Base-by-base conservation (phyloP, 37 sponge, comb jelly and placozoan species). In the Aplysina aerophoba region DNA sequence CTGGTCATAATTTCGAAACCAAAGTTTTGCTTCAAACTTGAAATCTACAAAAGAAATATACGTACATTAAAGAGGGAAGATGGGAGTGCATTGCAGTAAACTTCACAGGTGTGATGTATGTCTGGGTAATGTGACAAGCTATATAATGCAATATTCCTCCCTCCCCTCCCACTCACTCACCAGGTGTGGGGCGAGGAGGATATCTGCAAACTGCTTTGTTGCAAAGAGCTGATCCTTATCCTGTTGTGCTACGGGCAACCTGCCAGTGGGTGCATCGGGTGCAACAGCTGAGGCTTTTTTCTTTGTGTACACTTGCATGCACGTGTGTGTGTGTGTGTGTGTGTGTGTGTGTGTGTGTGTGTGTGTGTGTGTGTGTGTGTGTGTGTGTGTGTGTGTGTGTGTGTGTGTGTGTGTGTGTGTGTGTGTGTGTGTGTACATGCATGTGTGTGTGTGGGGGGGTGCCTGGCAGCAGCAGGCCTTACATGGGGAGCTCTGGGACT, bases 301-400 rank as follows among this genome's bases (percentile, higher is more conserved):
- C 20, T 37, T 34, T 77, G 14, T 82, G 28, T 28, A 33, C n/a
- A 39, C 25, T 16, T 82, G 39, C 34, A 40, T 61, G 35, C 34
- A 22, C n/a, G 39, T 27, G 39, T 62, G 67, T 82, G 44, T 63
- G 83, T 82, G 65, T 82, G 63, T 82, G 65, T 82, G 63, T 62
- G 34, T 82, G 63, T 82, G 81, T 80, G 81, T 54, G 58, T 54
- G 81, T 80, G 81, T 80, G 83, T 82, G 65, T 82, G 65, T 82
- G 83, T 82, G 83, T 82, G 83, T 82, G 66, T 82, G 82, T 81
- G 82, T 81, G 59, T 55, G 82, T 81, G 82, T 81, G 82, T 81
- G 82, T 81, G 59, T 55, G 82, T 81, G 60, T 81, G 25, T 33
- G 27, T 57, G 27, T 33, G 27, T 14, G 15, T 25, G 14, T 21